These are phyloP conservation scores for Babylonia areolata DNA, from an alignment of 1,140 invertebrate species.

Conservation along the genomic window DNA sequence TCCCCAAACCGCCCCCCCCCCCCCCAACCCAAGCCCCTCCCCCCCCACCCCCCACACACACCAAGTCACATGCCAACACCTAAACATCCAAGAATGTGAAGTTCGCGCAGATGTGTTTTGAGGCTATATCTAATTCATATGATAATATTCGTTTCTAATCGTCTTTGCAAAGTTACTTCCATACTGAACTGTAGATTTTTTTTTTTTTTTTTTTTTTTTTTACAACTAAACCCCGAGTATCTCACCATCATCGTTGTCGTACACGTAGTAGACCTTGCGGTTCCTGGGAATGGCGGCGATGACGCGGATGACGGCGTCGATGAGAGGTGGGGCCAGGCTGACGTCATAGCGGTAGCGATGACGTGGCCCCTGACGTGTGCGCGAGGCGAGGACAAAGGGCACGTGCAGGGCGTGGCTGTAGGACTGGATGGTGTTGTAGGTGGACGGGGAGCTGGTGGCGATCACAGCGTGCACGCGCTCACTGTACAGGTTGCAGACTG, in stretches of 20 bases:
- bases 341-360: constrained; percentile 51
- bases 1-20: too few species aligned
- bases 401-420: constrained; percentile 82
- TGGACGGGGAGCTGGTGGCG: constrained; percentile 92
- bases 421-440: constrained; percentile 94
- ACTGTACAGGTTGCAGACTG: constrained; percentile 94
- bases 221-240: too few species aligned
- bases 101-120: too few species aligned
- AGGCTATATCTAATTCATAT: too few species aligned
- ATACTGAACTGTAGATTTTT: too few species aligned
- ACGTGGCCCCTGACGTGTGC: constrained; percentile 18
- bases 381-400: constrained; percentile 82
- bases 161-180: too few species aligned
- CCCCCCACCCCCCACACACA: too few species aligned
- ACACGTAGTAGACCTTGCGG: constrained; percentile 92
- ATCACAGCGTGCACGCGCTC: constrained; percentile 92
- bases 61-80: too few species aligned
- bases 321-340: constrained; percentile 93
- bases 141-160: too few species aligned
- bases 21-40: too few species aligned
- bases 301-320: constrained; percentile 92
- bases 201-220: too few species aligned
- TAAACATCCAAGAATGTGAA: too few species aligned
- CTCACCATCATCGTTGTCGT: constrained; percentile 95
- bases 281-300: constrained; percentile 91